Base-by-base conservation (phyloP, 2,797 vertebrate species). In the Helicolenus hilgendorfi region DNA sequence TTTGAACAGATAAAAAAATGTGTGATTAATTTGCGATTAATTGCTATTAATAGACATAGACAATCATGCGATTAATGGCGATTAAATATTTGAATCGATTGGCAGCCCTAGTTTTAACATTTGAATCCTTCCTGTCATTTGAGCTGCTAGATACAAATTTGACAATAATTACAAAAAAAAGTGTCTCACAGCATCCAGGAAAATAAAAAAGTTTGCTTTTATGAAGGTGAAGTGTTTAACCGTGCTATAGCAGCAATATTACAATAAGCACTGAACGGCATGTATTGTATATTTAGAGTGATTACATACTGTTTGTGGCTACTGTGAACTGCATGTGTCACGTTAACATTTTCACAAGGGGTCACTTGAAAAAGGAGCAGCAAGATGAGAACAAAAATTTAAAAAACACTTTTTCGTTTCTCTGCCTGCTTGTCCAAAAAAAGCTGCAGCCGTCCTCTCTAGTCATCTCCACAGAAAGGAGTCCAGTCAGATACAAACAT, bases 231-330 rank as follows among this genome's bases (percentile, higher is more conserved):
- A 15, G 20, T 78, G 72, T 49, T 81, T 35, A 53, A 72, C 35
- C 2, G 41, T 65, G 26, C 74, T 29, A 31, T 29, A 31, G 45
- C 35, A 77, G 73, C 36, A 71, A 65, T 75, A 18, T 91, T 72
- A 85, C 67, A 81, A 67, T 31, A 87, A 85, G 70, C 60, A 53
- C 45, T 78, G 78, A 79, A 35, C 45, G 33, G 56, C 10, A 10
- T 68, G 55, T 77, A 7, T 35, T 74, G 45, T 76, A 69, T 77
- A 83, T 80, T 20, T 24, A 79, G 18, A 77, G 45, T 27, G 73
- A 85, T 71, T 83, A 72, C 27, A 49, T 78, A 49, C 11, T 29
- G 62, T 77, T 41, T 14, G 26, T 41, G 56, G 63, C 62, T 77
- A 70, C 35, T 64, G 60, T 71, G 73, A 78, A 76, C 55, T 64